These are phyloP conservation scores for Dione vanillae DNA, from an alignment of 2,888 invertebrate genomes.

Conservation along the genomic window DNA sequence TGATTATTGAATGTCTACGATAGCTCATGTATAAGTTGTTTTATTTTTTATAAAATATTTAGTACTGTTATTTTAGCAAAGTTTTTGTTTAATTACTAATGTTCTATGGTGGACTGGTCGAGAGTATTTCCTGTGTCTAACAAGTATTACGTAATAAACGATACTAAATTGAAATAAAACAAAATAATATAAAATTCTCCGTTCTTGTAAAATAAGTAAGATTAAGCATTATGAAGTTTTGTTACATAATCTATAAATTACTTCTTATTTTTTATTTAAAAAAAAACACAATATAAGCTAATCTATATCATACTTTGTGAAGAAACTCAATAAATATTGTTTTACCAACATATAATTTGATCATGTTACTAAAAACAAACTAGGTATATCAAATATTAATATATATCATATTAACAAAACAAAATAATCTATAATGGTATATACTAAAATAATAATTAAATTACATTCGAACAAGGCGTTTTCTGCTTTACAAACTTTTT, in stretches of 20 bases:
- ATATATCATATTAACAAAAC: not conserved
- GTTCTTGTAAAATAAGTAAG: too few species aligned
- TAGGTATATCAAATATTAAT: not conserved
- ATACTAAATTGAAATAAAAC: not conserved
- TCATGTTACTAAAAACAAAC: not conserved
- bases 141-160: not conserved
- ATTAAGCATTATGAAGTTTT: too few species aligned
- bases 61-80: not conserved
- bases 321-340: not conserved
- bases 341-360: not conserved
- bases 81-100: not conserved
- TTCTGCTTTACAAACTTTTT: not conserved
- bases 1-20: conserved; percentile 10
- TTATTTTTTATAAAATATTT: not conserved
- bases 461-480: not conserved
- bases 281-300: not conserved
- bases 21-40: conserved; percentile 3
- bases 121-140: not conserved
- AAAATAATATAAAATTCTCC: not conserved
- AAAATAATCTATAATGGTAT: not conserved
- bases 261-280: not conserved
- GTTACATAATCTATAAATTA: too few species aligned
- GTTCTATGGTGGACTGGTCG: not conserved
- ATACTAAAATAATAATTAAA: not conserved
- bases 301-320: not conserved